Base-by-base conservation (phyloP, 2,113 vertebrate genomes). In the Phyllostomus hastatus region DNA sequence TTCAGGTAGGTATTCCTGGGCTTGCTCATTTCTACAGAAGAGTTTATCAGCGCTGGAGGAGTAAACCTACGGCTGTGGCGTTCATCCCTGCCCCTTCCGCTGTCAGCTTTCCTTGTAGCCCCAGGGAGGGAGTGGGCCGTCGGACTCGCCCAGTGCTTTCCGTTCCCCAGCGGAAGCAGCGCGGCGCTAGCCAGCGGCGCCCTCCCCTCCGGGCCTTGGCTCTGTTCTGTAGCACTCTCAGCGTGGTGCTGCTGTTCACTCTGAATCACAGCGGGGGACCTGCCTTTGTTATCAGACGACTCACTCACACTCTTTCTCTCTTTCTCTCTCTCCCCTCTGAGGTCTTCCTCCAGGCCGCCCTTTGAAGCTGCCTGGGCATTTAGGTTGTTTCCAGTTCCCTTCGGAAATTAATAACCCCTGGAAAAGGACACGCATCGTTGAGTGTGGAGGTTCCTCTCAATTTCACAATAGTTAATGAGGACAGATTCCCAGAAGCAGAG, bases 381-480 rank as follows among this genome's bases (percentile, higher is more conserved):
- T 75, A 73, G 87, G 85, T 88, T 69, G 52, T 86, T 96, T 92
- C 69, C 81, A 79, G 14, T 61, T 92, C 33, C 75, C 33, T 59
- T 86, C 24, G 6, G 31, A 91, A 88, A 50, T 48, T 12, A 79
- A 31, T 33, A 75, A 54, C 38, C 26, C 73, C 75, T 17, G 73
- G 67, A 35, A 38, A 70, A 46, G 48, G 64, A 95, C 31, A 41
- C 33, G 57, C 43, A 26, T 70, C 43, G 43, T 52, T 80, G 16
- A 82, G 4, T 57, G 16, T 24, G 33, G 64, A 48, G 14, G 31
- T 41, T 85, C 90, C 38, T 5, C 33, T 67, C 79, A 57, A 6
- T 93, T 95, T 93, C 61, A 43, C 26, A 1, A 19, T 22, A 43
- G 69, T 91, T 57, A 59, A 5, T 66, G n/a, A 85, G 31, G n/a